phyloP scores from a whole-genome alignment of 2,113 vertebrate genomes.

The Bufo gargarizans region DNA sequence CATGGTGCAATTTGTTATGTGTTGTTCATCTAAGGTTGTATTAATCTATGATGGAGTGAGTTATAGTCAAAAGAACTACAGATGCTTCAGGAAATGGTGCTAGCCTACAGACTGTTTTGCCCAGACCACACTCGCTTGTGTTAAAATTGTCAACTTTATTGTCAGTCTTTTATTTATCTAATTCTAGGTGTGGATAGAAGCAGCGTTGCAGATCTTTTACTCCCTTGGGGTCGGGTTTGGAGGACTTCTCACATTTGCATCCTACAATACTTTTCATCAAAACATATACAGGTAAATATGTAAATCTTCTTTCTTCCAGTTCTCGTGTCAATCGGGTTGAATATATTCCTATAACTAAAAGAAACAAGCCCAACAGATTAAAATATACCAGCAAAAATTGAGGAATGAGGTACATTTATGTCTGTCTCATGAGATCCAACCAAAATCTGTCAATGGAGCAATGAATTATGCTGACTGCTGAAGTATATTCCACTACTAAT shows the following conservation, averaged over 20 bases:
- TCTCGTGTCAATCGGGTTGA: no score
- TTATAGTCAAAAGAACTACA: no score
- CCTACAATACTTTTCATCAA: slow-evolving; percentile 82
- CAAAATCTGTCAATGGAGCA: not conserved
- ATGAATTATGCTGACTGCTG: not conserved
- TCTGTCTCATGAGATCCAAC: not conserved
- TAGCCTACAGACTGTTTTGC: no score
- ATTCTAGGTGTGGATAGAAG: slow-evolving; percentile 79
- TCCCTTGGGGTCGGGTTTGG: slow-evolving; percentile 81
- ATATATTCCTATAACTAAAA: no score
- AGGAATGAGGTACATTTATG: not conserved
- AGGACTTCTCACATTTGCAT: slow-evolving; percentile 81
- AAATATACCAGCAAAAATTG: not conserved
- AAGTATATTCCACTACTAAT: slow-evolving; percentile 1
- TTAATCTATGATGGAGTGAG: no score
- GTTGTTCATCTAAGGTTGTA: no score
- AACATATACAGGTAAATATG: slow-evolving; percentile 78
- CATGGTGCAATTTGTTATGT: no score
- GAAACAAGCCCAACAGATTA: not conserved
- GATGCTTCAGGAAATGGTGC: no score
- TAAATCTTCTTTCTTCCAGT: not conserved
- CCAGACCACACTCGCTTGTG: no score
- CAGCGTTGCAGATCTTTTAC: slow-evolving; percentile 82
- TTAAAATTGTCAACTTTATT: no score
- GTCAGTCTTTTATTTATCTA: not conserved